Conservation (phyloP, 64 coral and sea anemone genomes). For the Montipora capricornis region DNA sequence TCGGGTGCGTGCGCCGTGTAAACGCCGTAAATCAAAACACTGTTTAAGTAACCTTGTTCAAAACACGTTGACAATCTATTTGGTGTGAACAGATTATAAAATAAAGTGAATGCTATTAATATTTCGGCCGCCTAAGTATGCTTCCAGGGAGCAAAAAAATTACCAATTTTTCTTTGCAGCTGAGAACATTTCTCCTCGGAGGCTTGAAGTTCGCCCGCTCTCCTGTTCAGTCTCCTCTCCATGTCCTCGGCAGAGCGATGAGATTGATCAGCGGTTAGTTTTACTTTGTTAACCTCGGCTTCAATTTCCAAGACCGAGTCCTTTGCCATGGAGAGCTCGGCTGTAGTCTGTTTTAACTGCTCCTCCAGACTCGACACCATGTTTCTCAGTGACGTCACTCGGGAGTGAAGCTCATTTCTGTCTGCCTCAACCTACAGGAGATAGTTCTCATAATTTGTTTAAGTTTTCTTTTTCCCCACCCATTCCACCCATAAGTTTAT, state of each 20-base stretch:
- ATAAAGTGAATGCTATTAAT: too few relatives aligned
- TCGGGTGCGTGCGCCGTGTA: too few relatives aligned
- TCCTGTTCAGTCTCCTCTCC: constrained; percentile 78
- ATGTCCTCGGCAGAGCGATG: constrained; percentile 89
- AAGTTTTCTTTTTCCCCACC: too few relatives aligned
- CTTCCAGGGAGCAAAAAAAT: neutral
- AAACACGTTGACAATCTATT: too few relatives aligned
- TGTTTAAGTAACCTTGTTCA: too few relatives aligned
- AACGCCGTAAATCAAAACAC: too few relatives aligned
- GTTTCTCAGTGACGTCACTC: constrained; percentile 82
- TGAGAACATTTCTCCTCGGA: constrained; percentile 76
- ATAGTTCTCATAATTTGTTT: neutral
- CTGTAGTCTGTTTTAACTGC: constrained; percentile 87
- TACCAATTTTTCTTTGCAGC: constrained; percentile 87
- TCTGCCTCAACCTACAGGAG: constrained; percentile 77
- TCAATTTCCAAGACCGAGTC: constrained; percentile 86
- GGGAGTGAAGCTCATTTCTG: constrained; percentile 82
- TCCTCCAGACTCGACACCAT: constrained; percentile 92
- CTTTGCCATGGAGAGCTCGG: constrained; percentile 78
- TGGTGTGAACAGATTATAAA: too few relatives aligned
- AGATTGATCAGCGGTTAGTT: constrained; percentile 82
- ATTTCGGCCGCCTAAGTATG: neutral
- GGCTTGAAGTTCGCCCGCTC: constrained; percentile 84
- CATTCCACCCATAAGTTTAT: too few relatives aligned
- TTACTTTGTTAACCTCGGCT: constrained; percentile 83